These are phyloP conservation scores for Drosophila ogumai DNA, from an alignment of 1,140 invertebrate species.

Conservation along the genomic window DNA sequence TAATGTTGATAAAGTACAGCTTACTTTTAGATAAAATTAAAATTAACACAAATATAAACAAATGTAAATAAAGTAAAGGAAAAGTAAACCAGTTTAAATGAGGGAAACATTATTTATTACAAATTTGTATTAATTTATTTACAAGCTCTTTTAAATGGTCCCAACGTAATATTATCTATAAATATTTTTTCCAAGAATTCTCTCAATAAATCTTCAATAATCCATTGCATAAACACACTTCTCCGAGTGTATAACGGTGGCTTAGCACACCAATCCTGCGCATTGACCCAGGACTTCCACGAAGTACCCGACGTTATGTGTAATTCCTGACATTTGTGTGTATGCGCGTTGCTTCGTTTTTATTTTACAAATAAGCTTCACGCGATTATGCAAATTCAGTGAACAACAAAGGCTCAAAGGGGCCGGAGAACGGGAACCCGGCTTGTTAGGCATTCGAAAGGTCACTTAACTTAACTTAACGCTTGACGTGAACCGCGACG, in stretches of 20 bases:
- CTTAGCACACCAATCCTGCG: conserved; percentile 63
- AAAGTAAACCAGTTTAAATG: not conserved
- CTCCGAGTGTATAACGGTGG: conserved; percentile 3
- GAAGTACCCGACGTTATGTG: conserved; percentile 56
- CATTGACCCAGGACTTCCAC: conserved; percentile 60
- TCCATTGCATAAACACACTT: not conserved
- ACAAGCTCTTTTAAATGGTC: too few species aligned
- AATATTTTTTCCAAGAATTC: too few species aligned
- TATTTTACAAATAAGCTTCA: conserved; percentile 83
- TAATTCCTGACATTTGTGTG: conserved; percentile 79
- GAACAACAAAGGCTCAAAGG: conserved; percentile 48
- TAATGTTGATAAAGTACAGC: too few species aligned
- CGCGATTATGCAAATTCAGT: conserved; percentile 78
- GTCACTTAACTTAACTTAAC: conserved; percentile 60
- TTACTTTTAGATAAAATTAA: not conserved
- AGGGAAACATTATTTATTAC: not conserved
- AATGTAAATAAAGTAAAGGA: not conserved
- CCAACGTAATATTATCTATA: not conserved
- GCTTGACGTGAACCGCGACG: conserved; percentile 50
- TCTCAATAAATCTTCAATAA: not conserved
- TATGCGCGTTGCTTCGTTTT: conserved; percentile 58
- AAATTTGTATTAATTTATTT: not conserved
- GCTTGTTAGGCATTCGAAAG: conserved; percentile 57
- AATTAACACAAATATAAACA: not conserved
- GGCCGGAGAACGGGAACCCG: conserved; percentile 7